These are phyloP conservation scores for Galagoides demidoff DNA, from an alignment of 2,797 vertebrate species.

Conservation along the genomic window DNA sequence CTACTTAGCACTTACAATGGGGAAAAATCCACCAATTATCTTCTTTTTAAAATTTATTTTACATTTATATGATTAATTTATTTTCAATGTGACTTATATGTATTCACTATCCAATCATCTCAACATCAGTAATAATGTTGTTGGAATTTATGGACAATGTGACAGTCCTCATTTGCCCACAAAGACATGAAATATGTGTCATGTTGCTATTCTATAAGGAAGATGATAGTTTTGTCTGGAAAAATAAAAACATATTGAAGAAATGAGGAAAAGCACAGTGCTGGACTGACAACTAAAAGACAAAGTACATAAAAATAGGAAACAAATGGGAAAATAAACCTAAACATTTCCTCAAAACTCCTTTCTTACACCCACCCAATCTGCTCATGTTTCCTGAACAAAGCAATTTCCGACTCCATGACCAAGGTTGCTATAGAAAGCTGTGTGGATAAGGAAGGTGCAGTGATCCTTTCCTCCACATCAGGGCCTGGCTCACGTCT, in stretches of 20 bases:
- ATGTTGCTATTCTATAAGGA: neutral
- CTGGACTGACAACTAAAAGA: neutral
- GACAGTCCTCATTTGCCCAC: neutral
- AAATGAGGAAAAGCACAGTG: neutral
- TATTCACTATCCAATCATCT: neutral
- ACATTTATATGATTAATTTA: neutral
- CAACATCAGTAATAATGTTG: neutral
- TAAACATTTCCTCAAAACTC: neutral
- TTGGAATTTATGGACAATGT: neutral
- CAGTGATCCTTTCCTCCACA: neutral
- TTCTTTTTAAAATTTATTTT: neutral
- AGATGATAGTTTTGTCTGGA: slow-evolving; percentile 20
- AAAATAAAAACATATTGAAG: neutral
- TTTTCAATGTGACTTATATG: slow-evolving; percentile 27
- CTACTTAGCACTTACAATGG: neutral
- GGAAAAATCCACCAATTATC: neutral
- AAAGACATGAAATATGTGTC: neutral
- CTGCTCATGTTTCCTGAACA: neutral
- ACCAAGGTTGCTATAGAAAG: neutral
- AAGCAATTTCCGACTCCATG: neutral
- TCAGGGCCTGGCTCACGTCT: neutral
- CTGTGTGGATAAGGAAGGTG: neutral
- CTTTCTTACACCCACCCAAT: neutral
- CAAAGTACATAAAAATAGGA: neutral
- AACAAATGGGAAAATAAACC: neutral